Conservation (phyloP, 2,113 vertebrate species). For the Cochlearius cochlearius region DNA sequence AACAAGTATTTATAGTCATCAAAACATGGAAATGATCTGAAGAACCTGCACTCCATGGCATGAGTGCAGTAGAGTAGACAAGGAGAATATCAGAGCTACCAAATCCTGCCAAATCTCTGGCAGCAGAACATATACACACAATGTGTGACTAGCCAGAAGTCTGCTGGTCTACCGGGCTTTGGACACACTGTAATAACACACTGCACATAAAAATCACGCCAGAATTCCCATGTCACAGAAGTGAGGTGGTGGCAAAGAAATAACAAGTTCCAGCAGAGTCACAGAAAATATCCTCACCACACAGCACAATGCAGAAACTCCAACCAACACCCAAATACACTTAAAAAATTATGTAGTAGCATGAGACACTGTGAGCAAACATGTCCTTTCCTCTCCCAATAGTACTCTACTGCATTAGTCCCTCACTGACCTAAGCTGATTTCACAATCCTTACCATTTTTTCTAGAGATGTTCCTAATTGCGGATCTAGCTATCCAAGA, state of each 20-base stretch:
- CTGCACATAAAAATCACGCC: not conserved
- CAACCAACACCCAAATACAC: not conserved
- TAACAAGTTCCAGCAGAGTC: not conserved
- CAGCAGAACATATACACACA: not conserved
- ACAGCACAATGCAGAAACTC: not conserved
- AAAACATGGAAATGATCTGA: not conserved
- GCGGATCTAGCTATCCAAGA: not conserved
- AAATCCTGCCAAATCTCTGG: not conserved
- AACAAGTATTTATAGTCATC: not conserved
- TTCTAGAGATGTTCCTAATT: not conserved
- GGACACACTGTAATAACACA: not conserved
- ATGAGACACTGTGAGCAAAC: not conserved
- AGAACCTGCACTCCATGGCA: not conserved
- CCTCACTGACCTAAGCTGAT: not conserved
- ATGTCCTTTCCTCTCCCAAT: not conserved
- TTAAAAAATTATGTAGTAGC: not conserved
- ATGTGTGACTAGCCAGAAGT: not conserved
- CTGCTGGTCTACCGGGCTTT: not conserved
- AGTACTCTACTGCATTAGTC: not conserved
- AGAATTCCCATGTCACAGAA: not conserved
- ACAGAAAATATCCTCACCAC: not conserved
- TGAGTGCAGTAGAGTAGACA: not conserved
- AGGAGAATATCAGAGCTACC: not conserved
- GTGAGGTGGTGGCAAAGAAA: not conserved
- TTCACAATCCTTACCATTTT: not conserved